Percentiles rank a stretch among this genome's conserved stretches.
Evolutionary conservation across 2,888 invertebrate species (phyloP).

Genomic region (Caenorhabditis sp.): DNA sequence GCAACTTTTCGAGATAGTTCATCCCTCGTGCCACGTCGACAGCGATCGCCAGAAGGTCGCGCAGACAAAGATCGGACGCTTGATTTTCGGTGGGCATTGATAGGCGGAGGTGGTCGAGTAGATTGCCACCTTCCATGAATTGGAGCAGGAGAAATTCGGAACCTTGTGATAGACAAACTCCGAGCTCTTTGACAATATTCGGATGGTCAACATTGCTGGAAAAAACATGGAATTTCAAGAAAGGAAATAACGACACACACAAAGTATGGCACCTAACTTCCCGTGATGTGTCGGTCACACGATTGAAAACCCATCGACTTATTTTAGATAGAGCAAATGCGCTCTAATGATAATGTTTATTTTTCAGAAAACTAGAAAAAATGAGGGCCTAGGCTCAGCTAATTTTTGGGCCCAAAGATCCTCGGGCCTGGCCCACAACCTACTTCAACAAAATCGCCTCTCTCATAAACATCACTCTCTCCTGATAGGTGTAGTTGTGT

Average conservation of each 20-base stretch:
- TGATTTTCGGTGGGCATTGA: conserved; percentile 52
- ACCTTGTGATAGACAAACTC: conserved; percentile 85
- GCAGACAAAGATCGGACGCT: conserved; percentile 76
- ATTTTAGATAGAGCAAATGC: no score
- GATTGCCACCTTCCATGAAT: conserved; percentile 95
- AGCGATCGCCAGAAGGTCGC: conserved; percentile 89
- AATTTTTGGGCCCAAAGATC: no score
- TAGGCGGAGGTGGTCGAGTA: conserved; percentile 85
- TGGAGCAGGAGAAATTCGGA: conserved; percentile 91
- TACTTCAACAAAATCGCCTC: conserved; percentile 91
- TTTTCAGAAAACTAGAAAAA: no score
- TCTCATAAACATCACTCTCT: conserved; percentile 90
- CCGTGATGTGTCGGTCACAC: no score
- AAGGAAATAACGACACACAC: no score
- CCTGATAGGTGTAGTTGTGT: conserved; percentile 70
- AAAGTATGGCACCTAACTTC: no score
- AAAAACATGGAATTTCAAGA: conserved; percentile 3
- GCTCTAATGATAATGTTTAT: no score
- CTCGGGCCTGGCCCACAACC: no score
- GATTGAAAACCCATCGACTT: no score
- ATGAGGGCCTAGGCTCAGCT: no score
- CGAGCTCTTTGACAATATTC: conserved; percentile 89
- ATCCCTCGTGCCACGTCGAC: conserved; percentile 95
- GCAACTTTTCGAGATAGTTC: conserved; percentile 85
- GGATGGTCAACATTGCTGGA: conserved; percentile 89